Percentiles rank a stretch among this genome's conserved stretches.
These are phyloP conservation scores for Nasonia giraulti DNA, from an alignment of 1,140 invertebrate genomes.

Conservation along the genomic window DNA sequence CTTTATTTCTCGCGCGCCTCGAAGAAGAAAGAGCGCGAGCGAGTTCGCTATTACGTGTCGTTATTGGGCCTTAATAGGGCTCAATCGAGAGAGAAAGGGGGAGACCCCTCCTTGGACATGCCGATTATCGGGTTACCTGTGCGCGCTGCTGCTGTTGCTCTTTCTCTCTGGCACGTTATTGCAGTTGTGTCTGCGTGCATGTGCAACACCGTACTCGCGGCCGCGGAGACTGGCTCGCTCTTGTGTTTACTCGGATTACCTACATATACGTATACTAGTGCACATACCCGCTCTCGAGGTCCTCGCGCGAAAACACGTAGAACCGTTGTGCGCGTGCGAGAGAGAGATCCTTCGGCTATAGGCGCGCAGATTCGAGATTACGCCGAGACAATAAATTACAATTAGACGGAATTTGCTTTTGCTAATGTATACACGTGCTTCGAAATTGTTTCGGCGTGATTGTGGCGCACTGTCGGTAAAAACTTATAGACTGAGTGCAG, in stretches of 20 bases:
- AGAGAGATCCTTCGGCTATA: background rate
- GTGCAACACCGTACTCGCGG: background rate
- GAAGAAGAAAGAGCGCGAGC: slow-evolving; percentile 34
- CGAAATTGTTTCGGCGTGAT: too few species aligned
- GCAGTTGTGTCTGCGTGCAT: background rate
- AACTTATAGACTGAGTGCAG: too few species aligned
- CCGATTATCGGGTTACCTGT: slow-evolving; percentile 69
- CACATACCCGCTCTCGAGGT: background rate
- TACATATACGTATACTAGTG: slow-evolving; percentile 7
- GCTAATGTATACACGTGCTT: background rate
- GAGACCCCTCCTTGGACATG: slow-evolving; percentile 63
- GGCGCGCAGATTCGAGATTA: background rate
- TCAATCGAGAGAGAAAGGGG: background rate
- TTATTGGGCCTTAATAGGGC: slow-evolving; percentile 70
- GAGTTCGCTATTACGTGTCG: slow-evolving; percentile 65
- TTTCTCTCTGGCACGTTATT: background rate
- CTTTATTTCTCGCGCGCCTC: slow-evolving; percentile 40
- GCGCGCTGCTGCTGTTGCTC: slow-evolving; percentile 33
- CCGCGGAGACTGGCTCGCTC: background rate
- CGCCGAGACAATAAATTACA: slow-evolving; percentile 37
- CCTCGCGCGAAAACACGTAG: slow-evolving; percentile 26
- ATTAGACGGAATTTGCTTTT: slow-evolving; percentile 38
- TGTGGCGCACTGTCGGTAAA: too few species aligned
- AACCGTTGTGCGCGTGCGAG: background rate
- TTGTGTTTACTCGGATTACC: slow-evolving; percentile 40